Base-by-base conservation (phyloP, 2,888 invertebrate genomes). In the Laspeyria flexula region DNA sequence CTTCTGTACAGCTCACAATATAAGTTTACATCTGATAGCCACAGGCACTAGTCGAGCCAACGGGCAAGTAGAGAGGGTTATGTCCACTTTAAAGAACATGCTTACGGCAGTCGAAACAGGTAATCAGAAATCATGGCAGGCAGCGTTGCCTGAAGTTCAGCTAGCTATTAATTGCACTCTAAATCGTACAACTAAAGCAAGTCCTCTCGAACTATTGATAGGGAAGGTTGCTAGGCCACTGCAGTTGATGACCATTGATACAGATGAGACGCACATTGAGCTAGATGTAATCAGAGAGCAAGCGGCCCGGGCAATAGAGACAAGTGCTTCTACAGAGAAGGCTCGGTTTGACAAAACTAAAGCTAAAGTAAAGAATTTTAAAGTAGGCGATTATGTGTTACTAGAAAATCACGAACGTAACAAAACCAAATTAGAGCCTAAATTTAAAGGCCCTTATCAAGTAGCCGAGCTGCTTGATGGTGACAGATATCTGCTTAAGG, bases 21-120 rank as follows among this genome's bases (percentile, higher is more conserved):
- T 50, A 30, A 33, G 30, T 11, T 10, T 50, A 35, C 50, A 50
- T 16, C 35, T 50, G 0, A 40, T 52, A n/a, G 51, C 51, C 9
- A 51, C 51, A 2, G 51, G 51, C 11, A 12, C 35, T 13, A 21
- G 38, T 13, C 38, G 45, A 15, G 45, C 39, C 9, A 46, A 46
- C 12, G 40, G 39, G 13, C 43, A 43, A 16, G 43, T 43, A 25
- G 43, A 43, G 16, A 15, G 43, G 1, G 43, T 43, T 1, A 43
- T 43, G 43, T 42, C 33, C 3, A 33, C 42, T 10, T 10, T 42
- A 35, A 35, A 15, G 7, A 37, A 37, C 6, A 43, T 43, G 43
- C 37, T 43, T 6, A 30, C 37, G 0, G 43, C 37, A 3, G 43
- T 43, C 16, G 48, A 43, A 15, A 4, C 21, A 1, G 6, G 11